phyloP scores from a whole-genome alignment of 2,888 invertebrate genomes.

The Melinaea menophilus region DNA sequence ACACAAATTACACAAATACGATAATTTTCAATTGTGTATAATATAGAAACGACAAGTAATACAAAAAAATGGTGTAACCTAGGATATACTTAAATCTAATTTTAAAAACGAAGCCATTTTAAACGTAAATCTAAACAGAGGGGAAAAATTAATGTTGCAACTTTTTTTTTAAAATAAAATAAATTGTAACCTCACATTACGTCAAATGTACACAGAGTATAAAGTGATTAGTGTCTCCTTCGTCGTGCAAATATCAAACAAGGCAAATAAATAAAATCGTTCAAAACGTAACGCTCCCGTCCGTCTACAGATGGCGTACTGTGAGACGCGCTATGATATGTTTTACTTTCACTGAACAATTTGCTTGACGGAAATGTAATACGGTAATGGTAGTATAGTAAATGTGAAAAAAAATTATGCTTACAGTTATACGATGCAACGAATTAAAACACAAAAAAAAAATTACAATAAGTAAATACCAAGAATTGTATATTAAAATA shows the following conservation, averaged over 20 bases:
- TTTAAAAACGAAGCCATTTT: constrained; percentile 72
- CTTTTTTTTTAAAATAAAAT: constrained; percentile 28
- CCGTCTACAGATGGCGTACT: constrained; percentile 33
- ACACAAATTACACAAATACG: constrained; percentile 60
- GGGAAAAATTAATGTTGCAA: constrained; percentile 55
- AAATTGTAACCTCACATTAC: constrained; percentile 36
- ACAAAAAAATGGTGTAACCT: constrained; percentile 49
- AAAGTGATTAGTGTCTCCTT: constrained; percentile 14
- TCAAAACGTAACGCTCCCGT: constrained; percentile 14
- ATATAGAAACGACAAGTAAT: constrained; percentile 69
- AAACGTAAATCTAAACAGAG: constrained; percentile 54
- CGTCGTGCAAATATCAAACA: constrained; percentile 9
- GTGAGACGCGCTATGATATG: constrained; percentile 71
- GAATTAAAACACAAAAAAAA: constrained; percentile 67
- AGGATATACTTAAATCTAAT: constrained; percentile 72
- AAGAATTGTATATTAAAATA: constrained; percentile 82
- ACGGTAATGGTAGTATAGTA: constrained; percentile 71
- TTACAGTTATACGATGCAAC: constrained; percentile 75
- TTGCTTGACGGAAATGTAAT: constrained; percentile 57
- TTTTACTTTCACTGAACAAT: constrained; percentile 73
- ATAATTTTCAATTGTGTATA: constrained; percentile 60
- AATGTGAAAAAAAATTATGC: constrained; percentile 72
- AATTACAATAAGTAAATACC: constrained; percentile 79
- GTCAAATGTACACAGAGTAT: constrained; percentile 35
- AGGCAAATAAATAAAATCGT: constrained; percentile 13